Percentiles rank a stretch among this genome's conserved stretches.
Conservation (phyloP, 2,888 invertebrate genomes). For the Drosophila leonis region DNA sequence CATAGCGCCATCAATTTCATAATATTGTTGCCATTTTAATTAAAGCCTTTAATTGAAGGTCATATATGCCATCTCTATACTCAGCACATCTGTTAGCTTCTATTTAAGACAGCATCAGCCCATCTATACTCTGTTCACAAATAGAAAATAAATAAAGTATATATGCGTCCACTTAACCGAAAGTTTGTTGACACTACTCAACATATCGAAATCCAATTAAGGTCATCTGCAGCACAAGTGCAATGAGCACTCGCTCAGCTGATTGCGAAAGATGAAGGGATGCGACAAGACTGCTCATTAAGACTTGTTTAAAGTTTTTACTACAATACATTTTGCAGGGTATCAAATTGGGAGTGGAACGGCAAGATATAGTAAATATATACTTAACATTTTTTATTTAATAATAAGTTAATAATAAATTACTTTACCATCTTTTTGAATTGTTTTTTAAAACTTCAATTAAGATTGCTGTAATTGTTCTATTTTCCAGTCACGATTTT, state of each 20-base stretch:
- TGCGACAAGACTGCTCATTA: background rate
- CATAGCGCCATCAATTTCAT: background rate
- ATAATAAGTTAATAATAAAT: no score
- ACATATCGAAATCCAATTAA: background rate
- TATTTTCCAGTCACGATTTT: no score
- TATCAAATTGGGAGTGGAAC: background rate
- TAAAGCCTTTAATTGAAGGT: background rate
- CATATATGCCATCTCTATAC: background rate
- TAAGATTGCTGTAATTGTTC: no score
- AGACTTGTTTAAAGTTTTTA: background rate
- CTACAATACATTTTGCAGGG: background rate
- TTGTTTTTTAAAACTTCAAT: no score
- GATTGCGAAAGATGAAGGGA: background rate
- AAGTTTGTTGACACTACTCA: background rate
- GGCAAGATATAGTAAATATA: background rate
- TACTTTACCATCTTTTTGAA: no score
- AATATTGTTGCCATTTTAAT: background rate
- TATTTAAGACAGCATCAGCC: background rate
- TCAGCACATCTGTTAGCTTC: background rate
- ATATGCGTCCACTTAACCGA: background rate
- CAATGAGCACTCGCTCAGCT: background rate
- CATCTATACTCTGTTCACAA: background rate
- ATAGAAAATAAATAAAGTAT: background rate
- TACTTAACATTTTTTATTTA: background rate
- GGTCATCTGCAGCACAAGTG: slow-evolving; percentile 7